Evolutionary conservation across 2,113 vertebrate genomes (phyloP).

Genomic region (Nesoenas mayeri): DNA sequence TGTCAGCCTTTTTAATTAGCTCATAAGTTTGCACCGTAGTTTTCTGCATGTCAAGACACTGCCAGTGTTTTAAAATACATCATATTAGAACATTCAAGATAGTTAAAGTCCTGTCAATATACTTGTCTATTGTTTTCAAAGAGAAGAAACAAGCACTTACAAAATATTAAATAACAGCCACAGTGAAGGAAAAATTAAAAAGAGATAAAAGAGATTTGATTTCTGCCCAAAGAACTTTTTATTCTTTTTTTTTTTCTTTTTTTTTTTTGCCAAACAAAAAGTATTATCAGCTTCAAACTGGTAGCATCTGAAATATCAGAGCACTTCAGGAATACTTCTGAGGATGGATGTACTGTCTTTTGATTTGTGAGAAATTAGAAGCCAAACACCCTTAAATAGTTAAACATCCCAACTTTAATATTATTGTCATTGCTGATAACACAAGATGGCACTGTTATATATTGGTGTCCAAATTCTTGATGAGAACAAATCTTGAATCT

Average conservation of each 20-base stretch:
- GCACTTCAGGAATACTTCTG: background rate
- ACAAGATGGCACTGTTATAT: background rate
- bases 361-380: background rate
- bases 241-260: too few species aligned
- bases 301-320: background rate
- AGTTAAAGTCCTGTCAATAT: background rate
- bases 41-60: background rate
- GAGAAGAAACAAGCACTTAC: background rate
- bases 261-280: background rate
- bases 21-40: accelerated
- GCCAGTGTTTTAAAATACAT: background rate
- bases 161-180: background rate
- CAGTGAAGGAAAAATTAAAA: background rate
- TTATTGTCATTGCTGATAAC: background rate
- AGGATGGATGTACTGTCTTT: background rate
- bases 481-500: background rate
- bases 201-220: background rate
- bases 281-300: background rate
- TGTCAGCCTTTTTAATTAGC: background rate
- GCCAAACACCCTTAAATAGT: background rate
- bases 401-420: background rate
- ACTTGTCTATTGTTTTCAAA: background rate
- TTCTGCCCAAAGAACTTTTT: background rate
- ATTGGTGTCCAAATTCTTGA: background rate
- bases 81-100: background rate